A percentile compares a stretch with the other conserved stretches of the same genome.
Evolutionary conservation across 2,797 vertebrate species (phyloP).

Genomic region (Nannoperca obscura): DNA sequence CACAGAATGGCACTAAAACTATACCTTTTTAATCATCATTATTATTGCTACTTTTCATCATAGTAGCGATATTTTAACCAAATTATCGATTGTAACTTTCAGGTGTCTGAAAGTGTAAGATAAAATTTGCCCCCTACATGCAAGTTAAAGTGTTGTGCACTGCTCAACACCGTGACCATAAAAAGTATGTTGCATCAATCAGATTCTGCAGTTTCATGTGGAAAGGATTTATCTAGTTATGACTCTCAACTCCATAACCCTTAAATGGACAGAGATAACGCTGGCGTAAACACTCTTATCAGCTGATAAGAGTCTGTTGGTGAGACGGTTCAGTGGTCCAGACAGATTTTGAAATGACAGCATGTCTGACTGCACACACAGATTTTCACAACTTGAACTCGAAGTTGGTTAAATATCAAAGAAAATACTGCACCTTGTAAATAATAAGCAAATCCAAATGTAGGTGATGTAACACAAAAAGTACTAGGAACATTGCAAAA

Average conservation of each 20-base stretch:
- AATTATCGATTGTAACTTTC: slow-evolving; percentile 26
- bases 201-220: slow-evolving; percentile 50
- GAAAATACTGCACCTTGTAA: slow-evolving; percentile 9
- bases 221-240: slow-evolving; percentile 63
- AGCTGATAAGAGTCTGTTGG: slow-evolving; percentile 61
- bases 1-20: neutral
- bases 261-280: slow-evolving; percentile 71
- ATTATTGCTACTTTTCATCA: neutral
- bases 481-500: neutral
- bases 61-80: slow-evolving; percentile 6
- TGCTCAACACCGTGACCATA: slow-evolving; percentile 11
- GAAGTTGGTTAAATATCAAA: slow-evolving; percentile 40
- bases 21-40: neutral
- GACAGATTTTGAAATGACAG: slow-evolving; percentile 65
- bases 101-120: slow-evolving; percentile 43
- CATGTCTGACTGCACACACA: slow-evolving; percentile 41
- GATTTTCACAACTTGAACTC: slow-evolving; percentile 50
- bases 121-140: slow-evolving; percentile 25
- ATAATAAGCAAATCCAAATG: slow-evolving; percentile 26
- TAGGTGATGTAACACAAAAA: slow-evolving; percentile 16
- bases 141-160: slow-evolving; percentile 24
- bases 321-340: slow-evolving; percentile 55
- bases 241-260: slow-evolving; percentile 65
- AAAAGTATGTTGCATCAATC: slow-evolving; percentile 44
- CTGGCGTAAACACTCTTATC: slow-evolving; percentile 71